phyloP scores from a whole-genome alignment of 2,113 vertebrate genomes.

The Ageneiosus marmoratus region DNA sequence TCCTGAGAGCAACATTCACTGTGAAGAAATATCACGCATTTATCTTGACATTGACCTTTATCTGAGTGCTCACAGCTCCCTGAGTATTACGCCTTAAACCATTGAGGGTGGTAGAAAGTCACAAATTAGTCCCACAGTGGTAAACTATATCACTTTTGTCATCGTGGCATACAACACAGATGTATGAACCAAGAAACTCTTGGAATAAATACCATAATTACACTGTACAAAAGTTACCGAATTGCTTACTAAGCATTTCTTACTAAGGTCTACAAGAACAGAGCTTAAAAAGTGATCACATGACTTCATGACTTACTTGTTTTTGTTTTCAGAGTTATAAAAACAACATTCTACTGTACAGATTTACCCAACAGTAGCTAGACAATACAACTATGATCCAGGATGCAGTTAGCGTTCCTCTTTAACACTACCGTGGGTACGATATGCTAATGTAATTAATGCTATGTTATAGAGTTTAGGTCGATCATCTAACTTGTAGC shows the following conservation, averaged over 20 bases:
- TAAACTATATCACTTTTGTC: not conserved
- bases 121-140: conserved; percentile 2
- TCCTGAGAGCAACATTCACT: not conserved
- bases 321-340: not conserved
- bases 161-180: not conserved
- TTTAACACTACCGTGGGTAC: not conserved
- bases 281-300: not conserved
- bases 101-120: not conserved
- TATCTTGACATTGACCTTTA: not conserved
- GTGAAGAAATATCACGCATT: not conserved
- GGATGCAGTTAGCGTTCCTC: not conserved
- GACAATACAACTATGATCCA: not conserved
- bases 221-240: not conserved
- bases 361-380: not conserved
- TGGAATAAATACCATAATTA: not conserved
- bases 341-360: not conserved
- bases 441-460: not conserved
- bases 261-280: not conserved
- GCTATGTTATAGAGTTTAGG: not conserved
- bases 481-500: not conserved
- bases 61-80: not conserved
- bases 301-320: not conserved
- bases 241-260: not conserved
- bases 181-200: not conserved
- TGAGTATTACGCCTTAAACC: not conserved